These are phyloP conservation scores for Notamacropus eugenii DNA, from an alignment of 2,797 vertebrate genomes.

Conservation along the genomic window DNA sequence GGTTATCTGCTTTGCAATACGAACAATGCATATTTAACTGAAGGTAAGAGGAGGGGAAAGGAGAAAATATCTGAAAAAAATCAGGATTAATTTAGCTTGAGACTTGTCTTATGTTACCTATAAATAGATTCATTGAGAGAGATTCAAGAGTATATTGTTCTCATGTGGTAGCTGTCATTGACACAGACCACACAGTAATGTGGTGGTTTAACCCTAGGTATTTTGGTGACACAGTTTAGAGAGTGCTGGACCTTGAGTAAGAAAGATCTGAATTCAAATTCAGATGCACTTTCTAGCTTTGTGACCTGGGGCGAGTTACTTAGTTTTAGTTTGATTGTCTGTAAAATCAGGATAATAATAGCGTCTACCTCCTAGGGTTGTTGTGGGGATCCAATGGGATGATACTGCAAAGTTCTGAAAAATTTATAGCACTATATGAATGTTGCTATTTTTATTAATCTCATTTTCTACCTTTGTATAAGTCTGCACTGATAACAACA, in stretches of 20 bases:
- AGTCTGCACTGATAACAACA: neutral
- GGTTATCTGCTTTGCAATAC: neutral
- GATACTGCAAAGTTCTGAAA: neutral
- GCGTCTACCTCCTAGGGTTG: neutral
- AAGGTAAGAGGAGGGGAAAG: neutral
- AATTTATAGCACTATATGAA: neutral
- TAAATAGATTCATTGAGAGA: neutral
- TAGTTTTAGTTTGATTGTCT: neutral
- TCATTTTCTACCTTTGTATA: neutral
- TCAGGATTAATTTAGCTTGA: neutral
- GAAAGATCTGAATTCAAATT: neutral
- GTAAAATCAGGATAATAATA: neutral
- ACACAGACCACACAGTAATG: neutral
- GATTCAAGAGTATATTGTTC: neutral
- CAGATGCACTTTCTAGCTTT: neutral
- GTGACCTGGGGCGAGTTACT: neutral
- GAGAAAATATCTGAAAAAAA: neutral
- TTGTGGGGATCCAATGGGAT: neutral
- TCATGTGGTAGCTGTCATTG: neutral
- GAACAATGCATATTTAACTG: neutral
- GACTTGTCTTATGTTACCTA: neutral
- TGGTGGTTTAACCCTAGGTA: neutral
- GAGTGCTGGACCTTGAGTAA: neutral
- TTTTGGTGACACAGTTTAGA: neutral
- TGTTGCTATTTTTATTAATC: neutral